Percentiles rank a stretch among this genome's conserved stretches.
phyloP scores from a whole-genome alignment of 2,113 vertebrate species.

The Platysteira castanea region DNA sequence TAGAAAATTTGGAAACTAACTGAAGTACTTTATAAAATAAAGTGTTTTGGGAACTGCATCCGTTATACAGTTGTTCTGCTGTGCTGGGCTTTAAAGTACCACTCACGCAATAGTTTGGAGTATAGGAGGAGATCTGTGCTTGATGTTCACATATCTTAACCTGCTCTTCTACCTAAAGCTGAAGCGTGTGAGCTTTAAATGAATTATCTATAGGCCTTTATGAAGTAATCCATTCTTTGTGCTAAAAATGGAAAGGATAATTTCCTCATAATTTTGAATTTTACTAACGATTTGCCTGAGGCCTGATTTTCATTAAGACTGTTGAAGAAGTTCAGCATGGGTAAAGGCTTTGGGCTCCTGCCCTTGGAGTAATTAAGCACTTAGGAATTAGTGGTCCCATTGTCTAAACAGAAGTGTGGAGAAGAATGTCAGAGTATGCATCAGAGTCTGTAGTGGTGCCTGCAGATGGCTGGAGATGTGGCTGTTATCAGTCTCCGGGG shows the following conservation, averaged over 20 bases:
- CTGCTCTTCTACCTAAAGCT: not conserved
- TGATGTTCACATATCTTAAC: not conserved
- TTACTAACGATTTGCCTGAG: not conserved
- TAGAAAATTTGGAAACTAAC: not conserved
- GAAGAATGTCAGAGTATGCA: not conserved
- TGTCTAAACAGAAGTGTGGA: not conserved
- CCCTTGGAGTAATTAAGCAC: not conserved
- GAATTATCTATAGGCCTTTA: not conserved
- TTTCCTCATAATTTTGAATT: not conserved
- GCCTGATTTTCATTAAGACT: not conserved
- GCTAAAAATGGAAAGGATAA: not conserved
- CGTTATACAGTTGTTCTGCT: not conserved
- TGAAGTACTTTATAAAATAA: not conserved
- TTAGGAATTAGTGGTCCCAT: not conserved
- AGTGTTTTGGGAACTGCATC: not conserved
- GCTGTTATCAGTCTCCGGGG: slow-evolving; percentile 1
- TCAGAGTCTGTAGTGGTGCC: not conserved
- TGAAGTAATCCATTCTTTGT: not conserved
- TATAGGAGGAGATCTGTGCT: not conserved
- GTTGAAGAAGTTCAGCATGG: not conserved
- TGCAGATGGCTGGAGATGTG: slow-evolving; percentile 2
- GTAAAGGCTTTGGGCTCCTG: not conserved
- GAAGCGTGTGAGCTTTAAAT: not conserved
- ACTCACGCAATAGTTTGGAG: not conserved
- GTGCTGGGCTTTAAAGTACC: not conserved